Percentiles rank a stretch among this genome's conserved stretches.
Evolutionary conservation across 1,140 invertebrate species (phyloP).

Genomic region (Zaprionus africanus): DNA sequence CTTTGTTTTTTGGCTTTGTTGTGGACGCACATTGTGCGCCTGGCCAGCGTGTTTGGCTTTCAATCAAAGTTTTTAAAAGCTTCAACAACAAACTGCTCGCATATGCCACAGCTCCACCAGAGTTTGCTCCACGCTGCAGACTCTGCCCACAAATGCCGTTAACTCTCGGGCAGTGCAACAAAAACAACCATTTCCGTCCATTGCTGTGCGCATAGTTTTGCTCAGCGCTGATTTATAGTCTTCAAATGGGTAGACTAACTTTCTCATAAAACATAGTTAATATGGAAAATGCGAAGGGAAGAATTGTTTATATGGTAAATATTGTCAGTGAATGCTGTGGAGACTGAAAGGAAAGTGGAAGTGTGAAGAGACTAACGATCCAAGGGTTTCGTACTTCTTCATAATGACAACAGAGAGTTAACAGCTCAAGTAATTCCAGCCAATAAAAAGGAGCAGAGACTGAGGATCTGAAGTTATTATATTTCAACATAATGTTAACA

Average conservation of each 20-base stretch:
- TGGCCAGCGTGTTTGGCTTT: constrained; percentile 68
- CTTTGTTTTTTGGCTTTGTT: constrained; percentile 65
- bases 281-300: not conserved
- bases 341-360: too few species aligned
- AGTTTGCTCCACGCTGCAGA: constrained; percentile 11
- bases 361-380: too few species aligned
- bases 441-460: too few species aligned
- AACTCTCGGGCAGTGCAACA: constrained; percentile 6
- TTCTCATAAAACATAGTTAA: constrained; percentile 19
- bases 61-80: constrained; percentile 81
- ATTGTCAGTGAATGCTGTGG: too few species aligned
- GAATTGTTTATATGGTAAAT: not conserved
- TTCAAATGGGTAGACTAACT: constrained; percentile 40
- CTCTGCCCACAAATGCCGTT: constrained; percentile 47
- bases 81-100: constrained; percentile 67
- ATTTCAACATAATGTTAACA: too few species aligned
- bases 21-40: constrained; percentile 50
- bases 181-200: constrained; percentile 72
- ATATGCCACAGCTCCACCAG: constrained; percentile 59
- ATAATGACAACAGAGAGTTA: too few species aligned
- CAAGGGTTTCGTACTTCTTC: too few species aligned
- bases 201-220: constrained; percentile 65
- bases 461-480: too few species aligned
- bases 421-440: too few species aligned
- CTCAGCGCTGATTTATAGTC: constrained; percentile 50